phyloP scores from a whole-genome alignment of 2,888 invertebrate genomes.

The Drosophila paranaensis region DNA sequence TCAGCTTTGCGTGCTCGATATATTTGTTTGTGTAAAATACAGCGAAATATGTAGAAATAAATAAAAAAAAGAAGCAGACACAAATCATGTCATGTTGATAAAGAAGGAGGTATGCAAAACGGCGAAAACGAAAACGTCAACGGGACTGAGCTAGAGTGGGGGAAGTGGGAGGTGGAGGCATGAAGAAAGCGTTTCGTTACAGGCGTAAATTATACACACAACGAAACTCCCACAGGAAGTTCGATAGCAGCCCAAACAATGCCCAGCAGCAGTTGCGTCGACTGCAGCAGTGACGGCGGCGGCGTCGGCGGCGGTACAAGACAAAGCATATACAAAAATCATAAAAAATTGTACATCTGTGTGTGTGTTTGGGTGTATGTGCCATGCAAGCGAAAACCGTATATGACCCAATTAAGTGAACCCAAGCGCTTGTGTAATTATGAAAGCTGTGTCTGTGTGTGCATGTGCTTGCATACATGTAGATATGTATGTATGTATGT shows the following conservation, averaged over 20 bases:
- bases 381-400: conserved; percentile 70
- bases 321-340: conserved; percentile 52
- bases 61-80: conserved; percentile 43
- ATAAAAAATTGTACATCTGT: conserved; percentile 38
- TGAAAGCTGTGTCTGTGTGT: conserved; percentile 61
- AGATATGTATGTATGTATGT: conserved; percentile 48
- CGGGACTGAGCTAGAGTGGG: background rate
- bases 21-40: conserved; percentile 32
- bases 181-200: conserved; percentile 64
- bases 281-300: conserved; percentile 6
- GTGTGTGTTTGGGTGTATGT: conserved; percentile 38
- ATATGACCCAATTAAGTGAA: conserved; percentile 82
- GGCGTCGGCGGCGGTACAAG: conserved; percentile 29
- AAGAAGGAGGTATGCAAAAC: conserved; percentile 48
- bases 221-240: conserved; percentile 78
- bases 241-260: conserved; percentile 67
- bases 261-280: conserved; percentile 26
- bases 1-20: conserved; percentile 16
- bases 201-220: conserved; percentile 65
- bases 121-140: conserved; percentile 27
- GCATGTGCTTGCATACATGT: conserved; percentile 20
- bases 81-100: conserved; percentile 58
- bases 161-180: background rate
- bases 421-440: conserved; percentile 75
- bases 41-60: conserved; percentile 36